Base-by-base conservation (phyloP, 1,140 invertebrate genomes). In the Brachionus calyciflorus region DNA sequence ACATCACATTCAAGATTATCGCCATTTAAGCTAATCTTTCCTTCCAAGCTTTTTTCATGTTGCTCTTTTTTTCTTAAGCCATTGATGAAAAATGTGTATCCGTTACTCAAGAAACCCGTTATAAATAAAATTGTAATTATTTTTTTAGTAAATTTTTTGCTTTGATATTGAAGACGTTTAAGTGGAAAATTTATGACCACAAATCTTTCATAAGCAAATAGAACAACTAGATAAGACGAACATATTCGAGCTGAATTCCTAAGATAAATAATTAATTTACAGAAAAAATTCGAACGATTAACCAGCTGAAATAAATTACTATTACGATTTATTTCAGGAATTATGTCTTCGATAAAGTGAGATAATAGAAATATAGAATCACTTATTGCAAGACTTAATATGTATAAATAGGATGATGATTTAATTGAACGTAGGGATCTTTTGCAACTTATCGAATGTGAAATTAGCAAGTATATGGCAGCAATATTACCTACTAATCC, bases 151-250 rank as follows among this genome's bases (percentile, higher is more conserved):
- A 14, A 51, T 30, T 55, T 73, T 41, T 49, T 73, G 6, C 33
- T 49, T 30, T 73, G 44, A 55, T 41, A 73, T 33, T 55, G 24
- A 2, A 73, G 28, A 12, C 51, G 10, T 17, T 73, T 73, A 9
- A 51, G 10, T 30, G 69, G 69, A 21, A 24, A 17, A 10, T 24
- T 51, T 28, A 73, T 73, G 46, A 33, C 46, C 7, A 49, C 24
- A 55, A 40, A 73, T 49, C 69, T 30, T 49, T 73, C 69, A 24
- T 73, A 73, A n/a, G 46, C 69, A 41, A 73, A 73, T 10, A 55
- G 17, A 10, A 73, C 69, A 19, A 73, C 40, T 7, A 73, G 26
- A 41, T 51, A 73, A 9, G 69, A 73, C 24, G 69, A 73, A 28
- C 17, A 26, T 0, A 73, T n/a, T 49, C 69, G 6, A 6, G 69